phyloP scores from a whole-genome alignment of 2,888 invertebrate genomes.

The Anodontia alba region DNA sequence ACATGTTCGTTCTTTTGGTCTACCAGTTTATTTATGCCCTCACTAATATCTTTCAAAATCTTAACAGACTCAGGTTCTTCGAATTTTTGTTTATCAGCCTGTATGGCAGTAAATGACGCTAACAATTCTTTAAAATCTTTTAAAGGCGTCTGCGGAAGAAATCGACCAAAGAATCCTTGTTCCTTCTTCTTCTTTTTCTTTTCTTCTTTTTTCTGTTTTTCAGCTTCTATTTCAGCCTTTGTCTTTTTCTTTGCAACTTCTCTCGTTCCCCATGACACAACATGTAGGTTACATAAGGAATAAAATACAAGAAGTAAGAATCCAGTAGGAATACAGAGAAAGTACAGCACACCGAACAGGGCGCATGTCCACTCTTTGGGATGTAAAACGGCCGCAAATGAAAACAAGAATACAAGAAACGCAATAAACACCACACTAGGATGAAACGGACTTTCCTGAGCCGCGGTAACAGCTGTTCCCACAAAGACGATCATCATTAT shows the following conservation, averaged over 20 bases:
- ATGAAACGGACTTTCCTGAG: slow-evolving; percentile 72
- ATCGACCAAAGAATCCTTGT: slow-evolving; percentile 86
- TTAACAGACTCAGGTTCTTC: slow-evolving; percentile 41
- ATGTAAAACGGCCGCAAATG: slow-evolving; percentile 76
- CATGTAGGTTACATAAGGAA: slow-evolving; percentile 80
- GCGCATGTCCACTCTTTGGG: slow-evolving; percentile 81
- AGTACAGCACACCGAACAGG: slow-evolving; percentile 78
- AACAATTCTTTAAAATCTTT: slow-evolving; percentile 71
- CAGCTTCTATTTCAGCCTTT: slow-evolving; percentile 86
- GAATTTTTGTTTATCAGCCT: slow-evolving; percentile 41
- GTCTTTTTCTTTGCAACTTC: slow-evolving; percentile 80
- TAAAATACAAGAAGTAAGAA: slow-evolving; percentile 83
- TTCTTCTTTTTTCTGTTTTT: slow-evolving; percentile 88
- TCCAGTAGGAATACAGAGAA: slow-evolving; percentile 82
- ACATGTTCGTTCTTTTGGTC: slow-evolving; percentile 58
- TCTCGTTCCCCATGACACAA: slow-evolving; percentile 83
- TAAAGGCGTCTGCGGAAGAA: slow-evolving; percentile 50
- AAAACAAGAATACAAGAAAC: slow-evolving; percentile 74
- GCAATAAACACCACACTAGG: slow-evolving; percentile 81
- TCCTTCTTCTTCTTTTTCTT: slow-evolving; percentile 92
- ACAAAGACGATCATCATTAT: slow-evolving; percentile 83
- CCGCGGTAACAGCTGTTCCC: slow-evolving; percentile 74
- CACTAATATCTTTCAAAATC: slow-evolving; percentile 65
- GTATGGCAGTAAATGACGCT: slow-evolving; percentile 47
- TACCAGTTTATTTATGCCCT: slow-evolving; percentile 40